Conservation (phyloP, 2,797 vertebrate species). For the Anolis apletophallus region DNA sequence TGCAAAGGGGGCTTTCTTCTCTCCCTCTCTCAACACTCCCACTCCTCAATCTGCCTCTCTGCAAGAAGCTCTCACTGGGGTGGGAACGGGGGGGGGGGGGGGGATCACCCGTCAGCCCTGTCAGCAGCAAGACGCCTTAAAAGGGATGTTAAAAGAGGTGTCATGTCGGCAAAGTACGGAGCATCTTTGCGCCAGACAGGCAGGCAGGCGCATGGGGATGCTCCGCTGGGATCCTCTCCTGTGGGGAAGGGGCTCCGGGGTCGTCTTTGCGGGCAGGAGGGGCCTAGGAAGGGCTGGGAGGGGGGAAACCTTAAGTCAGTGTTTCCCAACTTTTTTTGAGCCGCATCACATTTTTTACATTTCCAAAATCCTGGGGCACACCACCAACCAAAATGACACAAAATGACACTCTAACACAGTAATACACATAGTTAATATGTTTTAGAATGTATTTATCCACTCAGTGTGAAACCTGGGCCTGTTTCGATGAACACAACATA, state of each 20-base stretch:
- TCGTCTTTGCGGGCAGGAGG: not conserved
- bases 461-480: too few species aligned
- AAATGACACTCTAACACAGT: too few species aligned
- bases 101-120: conserved; percentile 70
- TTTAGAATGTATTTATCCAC: too few species aligned
- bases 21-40: conserved; percentile 31
- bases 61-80: conserved; percentile 66
- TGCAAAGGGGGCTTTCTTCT: conserved; percentile 71
- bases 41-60: conserved; percentile 34
- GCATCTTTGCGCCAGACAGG: conserved; percentile 67
- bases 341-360: too few species aligned
- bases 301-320: too few species aligned
- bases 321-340: too few species aligned
- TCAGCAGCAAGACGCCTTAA: conserved; percentile 74
- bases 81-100: conserved; percentile 59
- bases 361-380: too few species aligned
- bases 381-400: too few species aligned
- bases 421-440: too few species aligned
- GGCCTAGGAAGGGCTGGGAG: too few species aligned
- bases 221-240: conserved; percentile 45
- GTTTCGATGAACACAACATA: too few species aligned
- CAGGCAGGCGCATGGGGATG: conserved; percentile 44
- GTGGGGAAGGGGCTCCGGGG: not conserved
- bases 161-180: conserved; percentile 74
- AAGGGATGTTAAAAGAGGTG: conserved; percentile 72